Conservation (phyloP, 2,797 vertebrate genomes). For the Forpus xanthops region DNA sequence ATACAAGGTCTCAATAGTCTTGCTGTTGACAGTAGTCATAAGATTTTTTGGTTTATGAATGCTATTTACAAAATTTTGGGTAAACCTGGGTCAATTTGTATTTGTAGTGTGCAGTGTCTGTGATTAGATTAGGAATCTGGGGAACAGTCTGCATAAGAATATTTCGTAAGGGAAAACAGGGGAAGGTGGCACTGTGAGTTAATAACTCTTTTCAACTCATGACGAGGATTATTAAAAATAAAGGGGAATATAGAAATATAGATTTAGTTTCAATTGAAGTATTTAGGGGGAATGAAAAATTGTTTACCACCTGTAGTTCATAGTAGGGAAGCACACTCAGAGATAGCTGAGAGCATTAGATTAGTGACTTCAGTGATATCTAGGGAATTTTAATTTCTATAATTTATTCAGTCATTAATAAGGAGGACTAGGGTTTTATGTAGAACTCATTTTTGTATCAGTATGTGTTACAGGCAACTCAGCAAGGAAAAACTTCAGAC, state of each 20-base stretch:
- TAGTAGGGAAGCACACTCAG: slow-evolving; percentile 30
- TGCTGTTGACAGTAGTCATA: not conserved
- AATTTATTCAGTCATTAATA: slow-evolving; percentile 62
- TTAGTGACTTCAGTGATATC: slow-evolving; percentile 42
- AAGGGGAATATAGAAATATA: slow-evolving; percentile 5
- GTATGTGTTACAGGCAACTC: slow-evolving; percentile 43
- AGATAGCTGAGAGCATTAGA: slow-evolving; percentile 53
- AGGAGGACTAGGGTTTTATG: slow-evolving; percentile 32
- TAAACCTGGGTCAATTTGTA: not conserved
- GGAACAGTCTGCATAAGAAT: not conserved
- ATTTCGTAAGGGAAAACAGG: not conserved
- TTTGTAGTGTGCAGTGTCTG: not conserved
- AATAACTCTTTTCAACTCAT: not conserved
- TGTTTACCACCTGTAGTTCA: slow-evolving; percentile 52
- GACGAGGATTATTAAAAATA: slow-evolving; percentile 16
- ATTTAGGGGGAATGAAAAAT: slow-evolving; percentile 14
- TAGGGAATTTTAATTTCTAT: slow-evolving; percentile 67
- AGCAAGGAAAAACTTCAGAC: slow-evolving; percentile 51
- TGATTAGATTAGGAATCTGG: not conserved
- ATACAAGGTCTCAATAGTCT: not conserved
- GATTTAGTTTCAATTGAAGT: slow-evolving; percentile 34
- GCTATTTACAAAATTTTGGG: not conserved
- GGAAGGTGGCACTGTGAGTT: not conserved
- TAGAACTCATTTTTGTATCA: slow-evolving; percentile 56
- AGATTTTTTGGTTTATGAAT: not conserved